A percentile compares a stretch with the other conserved stretches of the same genome.
Conservation (phyloP, 2,888 invertebrate genomes). For the Diarsia rubi region DNA sequence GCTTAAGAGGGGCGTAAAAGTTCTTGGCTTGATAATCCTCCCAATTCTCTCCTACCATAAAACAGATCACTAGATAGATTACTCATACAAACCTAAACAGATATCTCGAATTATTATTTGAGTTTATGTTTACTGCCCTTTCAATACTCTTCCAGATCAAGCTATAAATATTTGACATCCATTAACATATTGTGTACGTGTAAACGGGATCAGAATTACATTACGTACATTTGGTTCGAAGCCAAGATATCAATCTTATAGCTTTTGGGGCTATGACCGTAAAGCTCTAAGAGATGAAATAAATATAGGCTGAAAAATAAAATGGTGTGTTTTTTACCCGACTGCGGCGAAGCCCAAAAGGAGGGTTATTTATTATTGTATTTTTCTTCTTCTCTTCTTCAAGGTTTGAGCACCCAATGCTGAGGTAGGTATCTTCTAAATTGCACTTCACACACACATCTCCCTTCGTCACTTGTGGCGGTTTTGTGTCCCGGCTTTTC, state of each 20-base stretch:
- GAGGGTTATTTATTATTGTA: neutral
- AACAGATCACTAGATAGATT: neutral
- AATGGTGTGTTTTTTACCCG: neutral
- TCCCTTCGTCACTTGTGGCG: too few relatives aligned
- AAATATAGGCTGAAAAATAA: constrained; percentile 9
- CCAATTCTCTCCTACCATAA: neutral
- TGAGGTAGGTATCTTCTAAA: too few relatives aligned
- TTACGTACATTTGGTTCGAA: constrained; percentile 49
- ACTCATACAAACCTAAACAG: neutral
- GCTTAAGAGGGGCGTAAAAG: neutral
- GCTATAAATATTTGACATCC: constrained; percentile 39
- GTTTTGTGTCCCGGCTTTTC: too few relatives aligned
- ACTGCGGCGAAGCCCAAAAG: too few relatives aligned
- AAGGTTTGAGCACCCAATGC: too few relatives aligned
- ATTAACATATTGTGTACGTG: constrained; percentile 42
- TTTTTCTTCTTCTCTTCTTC: neutral
- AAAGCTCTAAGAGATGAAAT: constrained; percentile 12
- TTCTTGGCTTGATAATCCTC: neutral
- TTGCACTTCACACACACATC: too few relatives aligned
- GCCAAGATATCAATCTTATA: constrained; percentile 54
- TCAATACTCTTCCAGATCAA: constrained; percentile 10
- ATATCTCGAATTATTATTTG: neutral
- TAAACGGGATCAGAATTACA: constrained; percentile 45
- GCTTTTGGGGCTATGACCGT: constrained; percentile 22
- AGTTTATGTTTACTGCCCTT: constrained; percentile 5